phyloP scores from a whole-genome alignment of 2,797 vertebrate species.

The Fistularia commersonii region DNA sequence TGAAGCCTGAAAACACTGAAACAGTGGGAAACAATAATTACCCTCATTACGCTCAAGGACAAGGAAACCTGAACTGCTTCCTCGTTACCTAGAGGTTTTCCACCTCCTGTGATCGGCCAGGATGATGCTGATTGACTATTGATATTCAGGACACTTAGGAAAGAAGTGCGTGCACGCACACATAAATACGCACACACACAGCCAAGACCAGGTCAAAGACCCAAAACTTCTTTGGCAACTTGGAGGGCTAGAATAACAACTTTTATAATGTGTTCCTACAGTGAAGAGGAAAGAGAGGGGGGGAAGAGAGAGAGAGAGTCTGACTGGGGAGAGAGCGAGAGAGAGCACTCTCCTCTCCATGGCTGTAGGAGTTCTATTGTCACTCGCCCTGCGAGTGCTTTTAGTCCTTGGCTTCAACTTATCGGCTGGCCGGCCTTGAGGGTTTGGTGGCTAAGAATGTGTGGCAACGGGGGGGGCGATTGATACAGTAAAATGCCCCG shows the following conservation, averaged over 20 bases:
- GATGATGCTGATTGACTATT: conserved; percentile 10
- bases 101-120: neutral
- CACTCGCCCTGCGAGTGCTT: conserved; percentile 51
- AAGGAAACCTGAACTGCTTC: neutral
- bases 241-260: conserved; percentile 57
- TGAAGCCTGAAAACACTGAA: neutral
- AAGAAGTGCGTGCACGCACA: conserved; percentile 13
- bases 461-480: conserved; percentile 29
- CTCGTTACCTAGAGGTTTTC: neutral
- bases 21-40: neutral
- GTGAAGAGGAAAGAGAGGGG: conserved; percentile 57
- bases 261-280: conserved; percentile 76
- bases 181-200: conserved; percentile 1
- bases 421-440: conserved; percentile 57
- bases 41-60: neutral
- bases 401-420: conserved; percentile 57
- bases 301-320: neutral
- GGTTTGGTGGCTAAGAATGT: conserved; percentile 45
- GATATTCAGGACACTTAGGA: too few relatives aligned
- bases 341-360: conserved; percentile 53
- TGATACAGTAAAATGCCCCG: conserved; percentile 53
- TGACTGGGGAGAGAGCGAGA: conserved; percentile 19
- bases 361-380: conserved; percentile 62
- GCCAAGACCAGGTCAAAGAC: conserved; percentile 31
- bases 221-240: conserved; percentile 38